These are phyloP conservation scores for Allochrocebus solatus DNA, from an alignment of 2,797 vertebrate species.

Conservation along the genomic window DNA sequence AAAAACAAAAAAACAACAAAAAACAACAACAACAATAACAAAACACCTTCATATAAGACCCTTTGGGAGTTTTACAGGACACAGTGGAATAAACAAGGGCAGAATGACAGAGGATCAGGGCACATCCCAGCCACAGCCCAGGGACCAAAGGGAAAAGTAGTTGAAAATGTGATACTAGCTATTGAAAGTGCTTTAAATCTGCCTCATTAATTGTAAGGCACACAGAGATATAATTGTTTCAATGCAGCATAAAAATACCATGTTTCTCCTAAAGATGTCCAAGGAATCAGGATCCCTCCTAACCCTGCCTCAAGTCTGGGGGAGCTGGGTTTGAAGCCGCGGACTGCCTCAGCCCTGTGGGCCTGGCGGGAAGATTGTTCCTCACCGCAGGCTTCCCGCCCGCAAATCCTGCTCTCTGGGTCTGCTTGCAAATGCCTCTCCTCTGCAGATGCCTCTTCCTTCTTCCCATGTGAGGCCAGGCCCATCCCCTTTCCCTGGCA, in stretches of 20 bases:
- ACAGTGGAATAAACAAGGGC: background rate
- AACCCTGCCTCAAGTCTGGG: background rate
- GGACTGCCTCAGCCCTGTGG: accelerated
- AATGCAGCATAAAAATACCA: background rate
- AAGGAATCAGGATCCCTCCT: background rate
- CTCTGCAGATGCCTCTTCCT: background rate
- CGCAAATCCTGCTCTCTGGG: background rate
- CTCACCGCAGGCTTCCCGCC: background rate
- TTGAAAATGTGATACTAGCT: background rate
- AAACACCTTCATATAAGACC: background rate
- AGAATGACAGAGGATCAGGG: background rate
- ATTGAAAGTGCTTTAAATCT: background rate
- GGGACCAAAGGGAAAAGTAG: background rate
- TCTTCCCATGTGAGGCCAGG: background rate
- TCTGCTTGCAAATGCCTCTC: background rate
- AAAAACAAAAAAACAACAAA: background rate
- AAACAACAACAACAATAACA: too few relatives aligned
- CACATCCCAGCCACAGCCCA: background rate
- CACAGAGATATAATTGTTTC: background rate
- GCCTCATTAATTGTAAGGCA: background rate
- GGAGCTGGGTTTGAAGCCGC: background rate
- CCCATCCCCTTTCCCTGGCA: background rate
- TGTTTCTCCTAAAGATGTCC: background rate
- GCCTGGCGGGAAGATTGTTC: background rate
- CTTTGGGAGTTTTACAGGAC: background rate